Conservation (phyloP, 2,113 vertebrate species). For the Takifugu bimaculatus region DNA sequence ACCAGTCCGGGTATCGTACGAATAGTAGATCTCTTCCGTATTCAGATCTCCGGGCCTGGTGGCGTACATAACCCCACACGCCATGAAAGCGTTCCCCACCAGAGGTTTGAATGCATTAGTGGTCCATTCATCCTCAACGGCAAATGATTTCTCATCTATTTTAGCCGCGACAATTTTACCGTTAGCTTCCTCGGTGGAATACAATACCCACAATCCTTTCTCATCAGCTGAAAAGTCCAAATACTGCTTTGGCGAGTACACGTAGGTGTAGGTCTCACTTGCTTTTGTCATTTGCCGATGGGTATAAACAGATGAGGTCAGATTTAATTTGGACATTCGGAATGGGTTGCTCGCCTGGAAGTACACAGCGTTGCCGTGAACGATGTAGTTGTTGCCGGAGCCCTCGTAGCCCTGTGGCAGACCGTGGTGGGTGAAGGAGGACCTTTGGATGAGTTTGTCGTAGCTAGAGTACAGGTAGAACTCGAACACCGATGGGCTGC, state of each 20-base stretch:
- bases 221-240: conserved; percentile 77
- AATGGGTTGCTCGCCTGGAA: conserved; percentile 51
- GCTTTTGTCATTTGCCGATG: conserved; percentile 56
- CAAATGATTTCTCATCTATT: conserved; percentile 67
- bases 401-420: conserved; percentile 13
- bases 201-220: conserved; percentile 76
- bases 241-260: conserved; percentile 54
- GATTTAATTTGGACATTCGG: conserved; percentile 64
- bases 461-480: conserved; percentile 62
- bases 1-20: conserved; percentile 66
- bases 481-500: conserved; percentile 3
- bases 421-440: conserved; percentile 7
- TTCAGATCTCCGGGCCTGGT: conserved; percentile 61
- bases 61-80: conserved; percentile 75
- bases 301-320: conserved; percentile 45
- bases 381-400: conserved; percentile 62
- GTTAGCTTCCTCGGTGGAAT: conserved; percentile 63
- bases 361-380: conserved; percentile 55
- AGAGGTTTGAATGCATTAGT: conserved; percentile 65
- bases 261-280: conserved; percentile 60
- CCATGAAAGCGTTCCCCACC: conserved; percentile 75
- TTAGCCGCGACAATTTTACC: conserved; percentile 72
- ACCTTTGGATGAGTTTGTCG: conserved; percentile 56
- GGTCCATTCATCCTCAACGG: conserved; percentile 63
- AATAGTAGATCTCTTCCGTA: conserved; percentile 77